phyloP scores from a whole-genome alignment of 1,140 invertebrate genomes.

The Cepaea nemoralis region DNA sequence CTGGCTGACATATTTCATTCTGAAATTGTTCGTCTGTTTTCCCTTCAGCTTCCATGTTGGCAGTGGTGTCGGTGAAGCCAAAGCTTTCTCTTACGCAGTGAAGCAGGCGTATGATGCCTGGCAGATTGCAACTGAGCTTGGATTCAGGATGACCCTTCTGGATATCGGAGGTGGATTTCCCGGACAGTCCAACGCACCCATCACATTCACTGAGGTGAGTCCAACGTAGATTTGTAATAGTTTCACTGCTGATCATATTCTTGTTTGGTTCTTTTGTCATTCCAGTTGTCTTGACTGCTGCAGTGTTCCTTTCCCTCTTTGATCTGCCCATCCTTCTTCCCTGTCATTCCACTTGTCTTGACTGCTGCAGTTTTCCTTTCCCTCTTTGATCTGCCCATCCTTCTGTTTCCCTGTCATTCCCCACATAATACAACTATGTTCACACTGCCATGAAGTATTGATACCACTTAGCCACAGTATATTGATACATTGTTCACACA shows the following conservation, averaged over 20 bases:
- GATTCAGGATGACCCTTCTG: slow-evolving; percentile 72
- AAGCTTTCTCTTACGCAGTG: slow-evolving; percentile 72
- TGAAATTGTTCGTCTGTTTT: neutral
- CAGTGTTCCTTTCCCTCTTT: neutral
- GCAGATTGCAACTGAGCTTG: slow-evolving; percentile 68
- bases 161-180: slow-evolving; percentile 76
- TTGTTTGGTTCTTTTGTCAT: neutral
- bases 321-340: no score
- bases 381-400: no score
- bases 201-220: slow-evolving; percentile 71
- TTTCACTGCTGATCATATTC: neutral
- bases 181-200: slow-evolving; percentile 65
- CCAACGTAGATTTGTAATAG: neutral
- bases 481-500: no score
- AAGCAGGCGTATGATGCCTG: slow-evolving; percentile 70
- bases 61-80: slow-evolving; percentile 73
- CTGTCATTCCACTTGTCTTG: no score
- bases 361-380: neutral
- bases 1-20: no score
- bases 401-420: no score
- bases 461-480: no score
- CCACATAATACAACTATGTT: no score
- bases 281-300: neutral
- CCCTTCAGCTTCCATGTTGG: slow-evolving; percentile 74
- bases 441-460: no score